Base-by-base conservation (phyloP, 1,140 invertebrate species). In the Cepaea nemoralis region DNA sequence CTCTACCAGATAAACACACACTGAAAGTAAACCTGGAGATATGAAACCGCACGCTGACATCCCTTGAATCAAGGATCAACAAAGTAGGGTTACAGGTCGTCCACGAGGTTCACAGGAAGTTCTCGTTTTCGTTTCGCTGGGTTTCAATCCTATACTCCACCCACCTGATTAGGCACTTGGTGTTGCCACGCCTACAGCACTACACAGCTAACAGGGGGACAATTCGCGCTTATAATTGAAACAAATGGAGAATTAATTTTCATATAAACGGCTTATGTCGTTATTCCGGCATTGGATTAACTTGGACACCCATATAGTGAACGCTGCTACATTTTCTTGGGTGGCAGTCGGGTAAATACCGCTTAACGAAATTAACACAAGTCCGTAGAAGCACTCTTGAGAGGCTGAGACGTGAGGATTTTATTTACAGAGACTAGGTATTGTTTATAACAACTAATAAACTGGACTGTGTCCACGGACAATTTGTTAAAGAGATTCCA, bases 131-230 rank as follows among this genome's bases (percentile, higher is more conserved):
- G 27, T 63, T 63, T 63, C 3, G 27, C 2, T 27, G 33, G 3
- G n/a, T 31, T 16, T 27, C n/a, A 31, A 8, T 63, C 59, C 27
- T 63, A 63, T n/a, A 63, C 59, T 63, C 59, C 59, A 63, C 59
- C 59, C 59, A 63, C 16, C 6, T 63, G n/a, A 63, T 63, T 63
- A 63, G 59, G 33, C 59, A 63, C n/a, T 63, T 63, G 27, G 59
- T 6, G 27, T 63, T 3, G 16, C 59, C 59, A 63, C 59, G n/a
- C 59, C 59, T 24, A 6, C 50, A 6, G 6, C 33, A 16, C n/a
- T 63, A 31, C 2, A 63, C 59, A 63, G 5, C 22, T 63, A 63
- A 63, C 27, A 63, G 59, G 59, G 33, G 3, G n/a, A 3, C 59
- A 63, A 63, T 63, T 63, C 10, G 22, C 22, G 27, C 50, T 31